Conservation (phyloP, 2,797 vertebrate species). For the Scolopax bukidnonensis region DNA sequence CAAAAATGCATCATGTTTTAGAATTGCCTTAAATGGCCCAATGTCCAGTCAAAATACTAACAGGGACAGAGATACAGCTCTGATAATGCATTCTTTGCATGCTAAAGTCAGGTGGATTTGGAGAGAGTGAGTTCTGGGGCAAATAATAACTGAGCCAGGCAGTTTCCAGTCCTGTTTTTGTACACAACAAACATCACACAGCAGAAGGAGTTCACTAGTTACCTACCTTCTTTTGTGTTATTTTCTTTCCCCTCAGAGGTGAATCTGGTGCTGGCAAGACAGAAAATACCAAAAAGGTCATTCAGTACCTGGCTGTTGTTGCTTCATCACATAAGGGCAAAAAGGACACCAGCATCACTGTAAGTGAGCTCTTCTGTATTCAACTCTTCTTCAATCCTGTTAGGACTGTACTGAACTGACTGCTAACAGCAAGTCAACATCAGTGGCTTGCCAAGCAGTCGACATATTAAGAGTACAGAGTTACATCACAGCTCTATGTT, state of each 20-base stretch:
- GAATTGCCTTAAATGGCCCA: conserved; percentile 48
- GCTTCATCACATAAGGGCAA: conserved; percentile 98
- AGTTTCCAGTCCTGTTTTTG: neutral
- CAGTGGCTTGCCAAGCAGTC: conserved; percentile 23
- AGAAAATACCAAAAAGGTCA: conserved; percentile 98
- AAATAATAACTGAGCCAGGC: neutral
- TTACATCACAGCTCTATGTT: conserved; percentile 5
- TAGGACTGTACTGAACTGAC: neutral
- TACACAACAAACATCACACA: neutral
- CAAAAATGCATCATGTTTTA: conserved; percentile 26
- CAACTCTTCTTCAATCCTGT: neutral
- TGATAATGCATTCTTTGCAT: neutral
- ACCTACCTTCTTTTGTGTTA: neutral
- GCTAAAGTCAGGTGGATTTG: neutral
- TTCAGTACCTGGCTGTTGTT: conserved; percentile 95
- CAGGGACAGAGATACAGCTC: neutral
- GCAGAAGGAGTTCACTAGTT: neutral
- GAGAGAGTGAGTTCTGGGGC: neutral
- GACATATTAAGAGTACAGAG: neutral
- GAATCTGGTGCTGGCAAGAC: conserved; percentile 98
- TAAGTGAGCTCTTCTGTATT: conserved; percentile 77
- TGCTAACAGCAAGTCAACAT: neutral
- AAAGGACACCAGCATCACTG: conserved; percentile 90
- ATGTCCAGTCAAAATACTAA: neutral
- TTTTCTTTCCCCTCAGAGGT: conserved; percentile 79